Conservation (phyloP, 2,888 invertebrate species). For the Pachycephus smyrnensis region DNA sequence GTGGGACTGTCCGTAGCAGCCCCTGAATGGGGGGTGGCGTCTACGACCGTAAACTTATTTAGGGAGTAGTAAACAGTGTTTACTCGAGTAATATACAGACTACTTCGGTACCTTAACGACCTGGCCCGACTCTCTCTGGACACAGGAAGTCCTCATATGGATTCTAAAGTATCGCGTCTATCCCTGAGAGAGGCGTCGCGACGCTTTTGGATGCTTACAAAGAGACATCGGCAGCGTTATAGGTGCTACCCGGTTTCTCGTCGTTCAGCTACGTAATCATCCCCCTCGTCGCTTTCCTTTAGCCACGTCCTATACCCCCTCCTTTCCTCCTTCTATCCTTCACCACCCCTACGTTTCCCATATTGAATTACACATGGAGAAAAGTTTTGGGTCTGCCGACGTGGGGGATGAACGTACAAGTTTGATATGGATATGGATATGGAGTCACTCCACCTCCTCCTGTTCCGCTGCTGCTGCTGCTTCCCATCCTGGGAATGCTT, state of each 20-base stretch:
- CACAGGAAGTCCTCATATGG: slow-evolving; percentile 30
- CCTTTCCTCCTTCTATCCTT: background rate
- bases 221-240: slow-evolving; percentile 5
- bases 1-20: background rate
- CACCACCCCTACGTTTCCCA: slow-evolving; percentile 31
- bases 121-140: slow-evolving; percentile 22
- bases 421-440: slow-evolving; percentile 46
- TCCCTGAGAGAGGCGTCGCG: background rate
- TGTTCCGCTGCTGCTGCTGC: slow-evolving; percentile 27
- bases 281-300: background rate
- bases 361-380: slow-evolving; percentile 54
- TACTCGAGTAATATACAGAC: slow-evolving; percentile 50
- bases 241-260: slow-evolving; percentile 10
- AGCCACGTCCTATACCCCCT: background rate
- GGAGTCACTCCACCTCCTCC: slow-evolving; percentile 37
- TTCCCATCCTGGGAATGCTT: background rate
- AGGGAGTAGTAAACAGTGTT: slow-evolving; percentile 54
- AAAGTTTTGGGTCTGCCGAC: slow-evolving; percentile 48
- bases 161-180: slow-evolving; percentile 38
- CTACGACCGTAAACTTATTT: slow-evolving; percentile 49
- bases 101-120: slow-evolving; percentile 50
- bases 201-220: slow-evolving; percentile 1
- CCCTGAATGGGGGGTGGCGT: background rate
- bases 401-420: slow-evolving; percentile 43
- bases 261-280: slow-evolving; percentile 8